Evolutionary conservation across 1,140 invertebrate genomes (phyloP), one percentile per base, ranked within the genome.

Genomic region (Camponotus floridanus): DNA sequence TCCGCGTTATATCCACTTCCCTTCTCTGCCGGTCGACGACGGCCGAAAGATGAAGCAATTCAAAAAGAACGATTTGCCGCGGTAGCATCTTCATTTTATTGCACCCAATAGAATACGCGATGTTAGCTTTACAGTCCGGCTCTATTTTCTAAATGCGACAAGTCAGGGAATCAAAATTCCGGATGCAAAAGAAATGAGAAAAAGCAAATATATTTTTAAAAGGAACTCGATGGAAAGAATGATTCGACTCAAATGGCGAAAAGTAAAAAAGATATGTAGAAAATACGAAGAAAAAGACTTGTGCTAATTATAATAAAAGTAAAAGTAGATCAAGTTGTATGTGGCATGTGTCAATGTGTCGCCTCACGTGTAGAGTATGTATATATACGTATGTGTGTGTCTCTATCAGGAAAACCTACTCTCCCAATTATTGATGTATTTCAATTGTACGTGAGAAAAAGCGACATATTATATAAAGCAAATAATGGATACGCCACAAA

Each of bases 71-170:
- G 79, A 68, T 45, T 71, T 55, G 13, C 18, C 36, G 31, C 48
- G 48, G 4, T 15, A 51, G 48, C 15, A 18, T 51, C 9, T 73
- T 48, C 51, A 4, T 51, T 21, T 67, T 85, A 88, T 88, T 88
- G 86, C 67, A 88, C 74, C 73, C 42, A n/a, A 74, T 67, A 33
- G 2, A 51, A 88, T 36, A 62, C 48, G 48, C 48, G 18, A 33
- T 55, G 68, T 55, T 33, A 71, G 5, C 1, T 8, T 1, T 67
- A 5, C 26, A n/a, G 9, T 65, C 33, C 3, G 39, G 36, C 64
- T 39, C 33, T 26, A 1, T 65, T 39, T 8, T 21, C 3, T 39
- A 39, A 4, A 18, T n/a, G 39, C 2, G 0, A 13, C 15, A 6
- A 51, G 2, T 33, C 7, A 51, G 8, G 48, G 7, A 51, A 55